Conservation (phyloP, 2,113 vertebrate species). For the Lagenorhynchus albirostris region DNA sequence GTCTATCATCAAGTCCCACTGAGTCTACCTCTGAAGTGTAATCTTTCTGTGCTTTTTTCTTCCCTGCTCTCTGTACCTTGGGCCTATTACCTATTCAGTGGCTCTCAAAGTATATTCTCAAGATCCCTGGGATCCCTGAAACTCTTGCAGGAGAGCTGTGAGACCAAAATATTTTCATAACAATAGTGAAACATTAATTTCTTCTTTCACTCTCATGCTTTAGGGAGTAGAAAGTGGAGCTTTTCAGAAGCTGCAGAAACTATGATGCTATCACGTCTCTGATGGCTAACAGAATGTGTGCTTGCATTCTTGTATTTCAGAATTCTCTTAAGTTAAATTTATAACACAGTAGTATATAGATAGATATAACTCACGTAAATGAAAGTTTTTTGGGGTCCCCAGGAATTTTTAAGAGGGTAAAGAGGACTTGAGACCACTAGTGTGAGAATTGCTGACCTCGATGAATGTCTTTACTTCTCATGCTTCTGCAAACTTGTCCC, state of each 20-base stretch:
- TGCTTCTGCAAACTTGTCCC: background rate
- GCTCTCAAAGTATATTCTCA: background rate
- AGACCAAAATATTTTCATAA: background rate
- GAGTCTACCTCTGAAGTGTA: background rate
- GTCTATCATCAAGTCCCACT: background rate
- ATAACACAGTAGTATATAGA: background rate
- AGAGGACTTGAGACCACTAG: background rate
- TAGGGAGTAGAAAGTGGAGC: background rate
- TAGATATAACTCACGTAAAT: background rate
- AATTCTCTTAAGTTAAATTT: background rate
- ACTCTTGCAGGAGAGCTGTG: background rate
- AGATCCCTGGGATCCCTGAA: background rate
- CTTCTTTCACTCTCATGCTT: background rate
- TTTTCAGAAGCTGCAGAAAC: background rate
- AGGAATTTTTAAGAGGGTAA: background rate
- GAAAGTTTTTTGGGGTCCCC: background rate
- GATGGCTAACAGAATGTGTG: background rate
- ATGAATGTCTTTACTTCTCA: background rate
- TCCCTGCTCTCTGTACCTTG: background rate
- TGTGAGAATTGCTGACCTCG: accelerated
- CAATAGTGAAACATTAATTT: background rate
- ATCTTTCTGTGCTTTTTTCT: background rate
- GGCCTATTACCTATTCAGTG: background rate
- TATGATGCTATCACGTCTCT: background rate
- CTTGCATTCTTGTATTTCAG: background rate